phyloP scores from a whole-genome alignment of 1,140 invertebrate genomes.

The Scaptomyza graminum region DNA sequence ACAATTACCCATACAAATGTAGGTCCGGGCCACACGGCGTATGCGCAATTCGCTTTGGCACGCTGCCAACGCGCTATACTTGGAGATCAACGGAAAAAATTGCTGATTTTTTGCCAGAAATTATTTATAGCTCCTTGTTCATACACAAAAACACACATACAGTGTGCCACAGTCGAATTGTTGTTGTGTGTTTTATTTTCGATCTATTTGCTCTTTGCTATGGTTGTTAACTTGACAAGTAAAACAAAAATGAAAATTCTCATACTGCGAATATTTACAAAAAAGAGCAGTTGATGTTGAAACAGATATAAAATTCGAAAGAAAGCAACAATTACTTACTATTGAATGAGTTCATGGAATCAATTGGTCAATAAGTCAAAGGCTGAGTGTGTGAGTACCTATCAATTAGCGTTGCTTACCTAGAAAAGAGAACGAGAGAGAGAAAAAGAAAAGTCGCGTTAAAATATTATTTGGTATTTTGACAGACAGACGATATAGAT shows the following conservation, averaged over 20 bases:
- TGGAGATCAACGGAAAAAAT: slow-evolving; percentile 87
- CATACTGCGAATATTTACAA: neutral
- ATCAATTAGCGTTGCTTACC: slow-evolving; percentile 53
- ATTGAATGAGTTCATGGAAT: slow-evolving; percentile 9
- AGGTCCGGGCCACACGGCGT: slow-evolving; percentile 56
- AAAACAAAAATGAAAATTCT: slow-evolving; percentile 23
- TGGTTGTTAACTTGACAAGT: slow-evolving; percentile 50
- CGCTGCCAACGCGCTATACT: slow-evolving; percentile 88
- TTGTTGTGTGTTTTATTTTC: slow-evolving; percentile 57
- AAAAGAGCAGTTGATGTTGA: slow-evolving; percentile 31
- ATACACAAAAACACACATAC: slow-evolving; percentile 44
- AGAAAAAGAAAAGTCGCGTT: neutral
- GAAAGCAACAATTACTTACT: slow-evolving; percentile 37
- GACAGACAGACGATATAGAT: slow-evolving; percentile 13
- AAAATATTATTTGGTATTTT: slow-evolving; percentile 9
- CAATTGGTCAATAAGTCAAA: neutral
- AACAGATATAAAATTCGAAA: neutral
- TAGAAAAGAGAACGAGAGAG: slow-evolving; percentile 39
- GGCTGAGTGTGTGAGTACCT: neutral
- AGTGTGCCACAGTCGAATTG: neutral
- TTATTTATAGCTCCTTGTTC: slow-evolving; percentile 84
- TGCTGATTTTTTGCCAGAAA: slow-evolving; percentile 84
- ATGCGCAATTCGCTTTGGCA: slow-evolving; percentile 85
- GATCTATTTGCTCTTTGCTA: slow-evolving; percentile 46
- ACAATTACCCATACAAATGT: slow-evolving; percentile 20